Percentiles rank a stretch among this genome's conserved stretches.
phyloP scores from a whole-genome alignment of 2,797 vertebrate species.

The Cossypha caffra region DNA sequence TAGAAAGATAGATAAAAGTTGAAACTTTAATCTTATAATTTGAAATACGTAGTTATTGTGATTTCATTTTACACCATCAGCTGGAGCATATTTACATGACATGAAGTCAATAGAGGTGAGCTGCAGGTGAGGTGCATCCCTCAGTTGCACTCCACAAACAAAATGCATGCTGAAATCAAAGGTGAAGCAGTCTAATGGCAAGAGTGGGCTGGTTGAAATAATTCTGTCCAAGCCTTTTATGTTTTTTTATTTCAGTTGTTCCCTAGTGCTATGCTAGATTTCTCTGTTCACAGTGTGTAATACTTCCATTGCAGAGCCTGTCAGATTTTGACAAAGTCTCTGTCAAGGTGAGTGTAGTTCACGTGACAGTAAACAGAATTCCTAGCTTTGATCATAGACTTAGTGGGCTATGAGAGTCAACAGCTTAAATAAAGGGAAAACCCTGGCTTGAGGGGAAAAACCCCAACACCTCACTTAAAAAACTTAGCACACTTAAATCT shows the following conservation, averaged over 20 bases:
- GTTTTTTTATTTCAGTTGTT: neutral
- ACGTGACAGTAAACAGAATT: neutral
- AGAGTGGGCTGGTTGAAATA: neutral
- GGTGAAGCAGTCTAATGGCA: neutral
- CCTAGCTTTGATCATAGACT: neutral
- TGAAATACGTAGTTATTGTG: neutral
- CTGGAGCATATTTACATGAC: neutral
- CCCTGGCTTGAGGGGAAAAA: neutral
- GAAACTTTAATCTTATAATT: neutral
- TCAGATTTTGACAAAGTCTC: neutral
- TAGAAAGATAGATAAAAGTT: neutral
- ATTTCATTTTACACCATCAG: neutral
- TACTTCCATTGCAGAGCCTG: neutral
- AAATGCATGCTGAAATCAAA: neutral
- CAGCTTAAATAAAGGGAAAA: neutral
- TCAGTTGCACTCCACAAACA: neutral
- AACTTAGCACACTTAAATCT: neutral
- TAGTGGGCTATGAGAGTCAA: neutral
- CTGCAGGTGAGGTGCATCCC: neutral
- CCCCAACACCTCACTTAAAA: fast-evolving
- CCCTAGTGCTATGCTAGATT: neutral
- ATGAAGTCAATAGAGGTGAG: neutral
- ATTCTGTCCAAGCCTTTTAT: neutral
- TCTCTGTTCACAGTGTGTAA: neutral
- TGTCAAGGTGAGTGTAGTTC: neutral